Conservation (phyloP, 2,797 vertebrate genomes). For the Sebastes oblongus region DNA sequence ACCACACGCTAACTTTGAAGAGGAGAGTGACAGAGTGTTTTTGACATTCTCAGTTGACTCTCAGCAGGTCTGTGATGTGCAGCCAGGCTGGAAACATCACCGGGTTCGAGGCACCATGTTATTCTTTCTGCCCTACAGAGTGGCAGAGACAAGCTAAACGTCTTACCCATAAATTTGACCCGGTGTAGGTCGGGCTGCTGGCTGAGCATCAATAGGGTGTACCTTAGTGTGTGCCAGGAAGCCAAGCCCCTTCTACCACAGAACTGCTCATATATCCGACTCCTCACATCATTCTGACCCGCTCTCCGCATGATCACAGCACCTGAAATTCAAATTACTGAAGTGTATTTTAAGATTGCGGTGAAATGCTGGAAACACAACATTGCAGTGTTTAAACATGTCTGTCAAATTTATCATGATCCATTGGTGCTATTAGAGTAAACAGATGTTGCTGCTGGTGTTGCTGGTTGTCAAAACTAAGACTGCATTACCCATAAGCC, state of each 20-base stretch:
- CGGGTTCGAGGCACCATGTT: conserved; percentile 46
- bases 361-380: conserved; percentile 35
- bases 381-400: conserved; percentile 33
- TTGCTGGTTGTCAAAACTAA: conserved; percentile 9
- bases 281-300: conserved; percentile 59
- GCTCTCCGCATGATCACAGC: conserved; percentile 43
- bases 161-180: conserved; percentile 72
- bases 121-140: conserved; percentile 70
- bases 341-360: conserved; percentile 31
- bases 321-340: conserved; percentile 64
- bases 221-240: conserved; percentile 58
- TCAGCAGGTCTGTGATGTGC: conserved; percentile 61
- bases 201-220: conserved; percentile 59
- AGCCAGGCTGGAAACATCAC: conserved; percentile 64
- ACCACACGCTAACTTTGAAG: conserved; percentile 54
- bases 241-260: conserved; percentile 60
- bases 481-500: conserved; percentile 1
- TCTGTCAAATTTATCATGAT: conserved; percentile 30
- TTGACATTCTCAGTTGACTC: conserved; percentile 61
- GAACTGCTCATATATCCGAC: conserved; percentile 57
- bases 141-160: conserved; percentile 70
- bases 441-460: not conserved
- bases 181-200: conserved; percentile 53
- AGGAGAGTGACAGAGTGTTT: conserved; percentile 52
- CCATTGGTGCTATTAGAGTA: not conserved